Conservation (phyloP, 2,888 invertebrate species). For the Sacculina carcini region DNA sequence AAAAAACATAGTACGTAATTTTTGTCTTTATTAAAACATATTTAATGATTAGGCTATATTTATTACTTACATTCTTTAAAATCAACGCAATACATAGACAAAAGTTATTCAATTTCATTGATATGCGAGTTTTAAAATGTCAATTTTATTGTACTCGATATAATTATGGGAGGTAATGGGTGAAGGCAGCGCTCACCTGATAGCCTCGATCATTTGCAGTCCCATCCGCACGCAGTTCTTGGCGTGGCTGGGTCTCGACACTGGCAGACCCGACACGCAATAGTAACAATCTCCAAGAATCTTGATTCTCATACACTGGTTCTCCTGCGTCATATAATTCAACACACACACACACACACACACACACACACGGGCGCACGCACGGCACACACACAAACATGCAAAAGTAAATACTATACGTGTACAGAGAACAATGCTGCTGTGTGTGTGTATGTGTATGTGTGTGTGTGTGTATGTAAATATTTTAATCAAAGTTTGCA, state of each 20-base stretch:
- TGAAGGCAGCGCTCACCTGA: slow-evolving; percentile 34
- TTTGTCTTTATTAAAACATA: too few relatives aligned
- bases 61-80: too few relatives aligned
- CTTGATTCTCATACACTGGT: slow-evolving; percentile 85
- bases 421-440: background rate
- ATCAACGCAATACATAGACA: too few relatives aligned
- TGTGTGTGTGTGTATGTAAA: background rate
- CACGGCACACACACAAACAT: slow-evolving; percentile 5
- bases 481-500: background rate
- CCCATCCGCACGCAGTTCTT: slow-evolving; percentile 91
- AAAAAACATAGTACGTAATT: too few relatives aligned
- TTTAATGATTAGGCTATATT: too few relatives aligned
- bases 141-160: too few relatives aligned
- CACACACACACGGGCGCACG: slow-evolving; percentile 1
- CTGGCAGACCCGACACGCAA: slow-evolving; percentile 73
- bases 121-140: too few relatives aligned
- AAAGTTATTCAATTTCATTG: too few relatives aligned
- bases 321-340: slow-evolving; percentile 35
- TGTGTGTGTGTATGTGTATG: background rate
- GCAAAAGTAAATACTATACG: slow-evolving; percentile 3
- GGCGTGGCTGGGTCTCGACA: slow-evolving; percentile 75
- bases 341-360: background rate
- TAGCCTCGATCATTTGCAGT: slow-evolving; percentile 80
- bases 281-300: slow-evolving; percentile 90
- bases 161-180: too few relatives aligned